Percentiles rank a stretch among this genome's conserved stretches.
Conservation (phyloP, 2,888 invertebrate genomes). For the Abscondita cerata region DNA sequence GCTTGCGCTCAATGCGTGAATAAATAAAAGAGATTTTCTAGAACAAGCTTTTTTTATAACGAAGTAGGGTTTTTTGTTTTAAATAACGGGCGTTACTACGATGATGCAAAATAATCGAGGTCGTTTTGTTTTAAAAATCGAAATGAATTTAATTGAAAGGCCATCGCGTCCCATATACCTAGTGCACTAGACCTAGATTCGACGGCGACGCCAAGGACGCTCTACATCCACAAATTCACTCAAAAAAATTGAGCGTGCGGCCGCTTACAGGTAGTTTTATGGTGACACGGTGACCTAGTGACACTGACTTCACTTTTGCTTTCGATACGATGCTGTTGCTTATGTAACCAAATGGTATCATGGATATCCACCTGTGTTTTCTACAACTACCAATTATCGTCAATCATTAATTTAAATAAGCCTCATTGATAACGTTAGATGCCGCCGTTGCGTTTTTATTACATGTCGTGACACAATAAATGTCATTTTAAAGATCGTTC, state of each 20-base stretch:
- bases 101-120: slow-evolving; percentile 29
- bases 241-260: neutral
- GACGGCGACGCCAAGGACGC: slow-evolving; percentile 23
- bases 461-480: neutral
- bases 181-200: slow-evolving; percentile 61
- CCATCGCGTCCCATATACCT: slow-evolving; percentile 60
- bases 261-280: neutral
- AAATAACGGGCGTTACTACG: too few relatives aligned
- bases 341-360: slow-evolving; percentile 14
- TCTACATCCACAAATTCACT: slow-evolving; percentile 9
- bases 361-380: slow-evolving; percentile 10
- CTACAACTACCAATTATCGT: neutral
- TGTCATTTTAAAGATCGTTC: slow-evolving; percentile 9
- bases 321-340: slow-evolving; percentile 29
- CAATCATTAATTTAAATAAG: neutral
- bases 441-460: neutral
- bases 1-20: slow-evolving; percentile 25
- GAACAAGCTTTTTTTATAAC: neutral
- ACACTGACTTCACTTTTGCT: slow-evolving; percentile 45
- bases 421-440: neutral
- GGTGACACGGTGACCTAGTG: slow-evolving; percentile 50
- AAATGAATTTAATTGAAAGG: slow-evolving; percentile 38
- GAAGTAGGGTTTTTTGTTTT: too few relatives aligned
- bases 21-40: slow-evolving; percentile 24
- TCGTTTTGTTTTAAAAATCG: slow-evolving; percentile 3